phyloP scores from a whole-genome alignment of 2,888 invertebrate species.

The Cataglyphis altisquamis region DNA sequence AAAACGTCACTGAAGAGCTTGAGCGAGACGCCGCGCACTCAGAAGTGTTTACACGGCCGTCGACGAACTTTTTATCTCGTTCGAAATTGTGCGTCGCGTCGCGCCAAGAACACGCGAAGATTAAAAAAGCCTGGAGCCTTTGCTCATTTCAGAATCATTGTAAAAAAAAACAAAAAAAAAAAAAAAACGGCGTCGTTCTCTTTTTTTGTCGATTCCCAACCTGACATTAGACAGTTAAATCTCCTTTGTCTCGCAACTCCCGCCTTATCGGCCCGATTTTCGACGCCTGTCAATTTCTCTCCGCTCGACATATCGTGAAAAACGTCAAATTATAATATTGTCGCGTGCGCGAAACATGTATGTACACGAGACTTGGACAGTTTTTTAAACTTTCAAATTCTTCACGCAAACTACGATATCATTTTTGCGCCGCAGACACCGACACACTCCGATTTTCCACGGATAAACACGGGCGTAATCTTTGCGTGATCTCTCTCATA shows the following conservation, averaged over 20 bases:
- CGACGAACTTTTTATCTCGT: constrained; percentile 29
- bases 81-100: not conserved
- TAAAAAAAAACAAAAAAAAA: not conserved
- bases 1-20: not conserved
- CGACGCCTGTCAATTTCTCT: not conserved
- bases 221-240: not conserved
- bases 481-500: not conserved
- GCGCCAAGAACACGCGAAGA: not conserved
- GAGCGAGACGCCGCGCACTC: not conserved
- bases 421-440: not conserved
- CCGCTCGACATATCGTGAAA: not conserved
- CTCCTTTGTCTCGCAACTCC: not conserved
- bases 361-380: not conserved
- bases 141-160: constrained; percentile 4
- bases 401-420: not conserved
- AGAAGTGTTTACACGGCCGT: constrained; percentile 25
- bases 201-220: not conserved
- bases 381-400: not conserved
- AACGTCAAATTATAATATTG: not conserved
- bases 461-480: not conserved
- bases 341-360: not conserved
- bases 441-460: not conserved
- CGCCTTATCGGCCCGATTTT: not conserved
- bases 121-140: constrained; percentile 5
- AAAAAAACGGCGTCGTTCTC: not conserved